Percentiles rank a stretch among this genome's conserved stretches.
Conservation (phyloP, 2,113 vertebrate species). For the Calyptomena viridis region DNA sequence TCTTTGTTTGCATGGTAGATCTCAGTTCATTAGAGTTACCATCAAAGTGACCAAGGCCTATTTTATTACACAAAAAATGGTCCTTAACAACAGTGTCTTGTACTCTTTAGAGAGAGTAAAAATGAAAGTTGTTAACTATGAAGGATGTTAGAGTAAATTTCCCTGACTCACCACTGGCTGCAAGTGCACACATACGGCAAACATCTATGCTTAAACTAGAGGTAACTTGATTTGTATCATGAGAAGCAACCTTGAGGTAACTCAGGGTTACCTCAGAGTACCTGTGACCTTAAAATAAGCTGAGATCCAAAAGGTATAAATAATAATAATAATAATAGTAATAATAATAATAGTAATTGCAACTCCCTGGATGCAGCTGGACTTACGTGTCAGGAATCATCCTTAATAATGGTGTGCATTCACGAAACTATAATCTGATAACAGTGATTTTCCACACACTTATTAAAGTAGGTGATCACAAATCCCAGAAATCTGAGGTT, state of each 20-base stretch:
- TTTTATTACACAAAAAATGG: not conserved
- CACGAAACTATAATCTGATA: slow-evolving; percentile 15
- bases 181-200: not conserved
- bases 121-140: not conserved
- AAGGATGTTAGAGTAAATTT: not conserved
- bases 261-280: not conserved
- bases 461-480: not conserved
- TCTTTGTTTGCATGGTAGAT: not conserved
- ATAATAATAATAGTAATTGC: not conserved
- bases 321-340: not conserved
- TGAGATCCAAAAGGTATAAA: not conserved
- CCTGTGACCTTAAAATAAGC: slow-evolving; percentile 11
- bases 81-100: not conserved
- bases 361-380: not conserved
- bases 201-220: not conserved
- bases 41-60: not conserved
- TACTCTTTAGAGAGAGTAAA: not conserved
- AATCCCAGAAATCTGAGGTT: not conserved
- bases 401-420: slow-evolving; percentile 10
- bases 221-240: not conserved
- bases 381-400: slow-evolving; percentile 15
- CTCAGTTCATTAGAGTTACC: not conserved
- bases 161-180: not conserved
- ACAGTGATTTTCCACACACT: not conserved
- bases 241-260: not conserved